Base-by-base conservation (phyloP, 2,888 invertebrate genomes). In the Sphaeridia pumilis region DNA sequence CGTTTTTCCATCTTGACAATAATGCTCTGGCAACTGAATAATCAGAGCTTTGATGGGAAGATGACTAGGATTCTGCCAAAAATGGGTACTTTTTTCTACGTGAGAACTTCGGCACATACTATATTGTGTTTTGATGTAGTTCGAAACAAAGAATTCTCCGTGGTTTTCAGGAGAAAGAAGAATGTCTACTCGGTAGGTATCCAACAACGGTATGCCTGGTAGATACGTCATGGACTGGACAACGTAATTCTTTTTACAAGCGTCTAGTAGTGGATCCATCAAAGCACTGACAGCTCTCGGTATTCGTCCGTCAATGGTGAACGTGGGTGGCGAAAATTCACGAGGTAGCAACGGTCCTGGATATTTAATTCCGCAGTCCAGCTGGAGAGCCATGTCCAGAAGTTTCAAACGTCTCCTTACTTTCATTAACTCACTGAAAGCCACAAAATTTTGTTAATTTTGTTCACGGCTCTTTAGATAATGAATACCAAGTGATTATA, bases 21-120 rank as follows among this genome's bases (percentile, higher is more conserved):
- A 82, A 68, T 82, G 77, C 58, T 83, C 80, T 1, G 82, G 81
- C 49, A 80, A 69, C 67, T 80, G 75, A 52, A 83, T 74, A 49
- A 83, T 68, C 34, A 83, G 61, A 1, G 78, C 81, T 38, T 38
- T 38, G 7, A 38, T 38, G 5, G 38, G 38, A 20, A 20, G 20
- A 14, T 17, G 4, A 38, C 38, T 38, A n/a, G n/a, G n/a, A n/a
- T n/a, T n/a, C 5, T 14, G 17, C 5, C 17, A 5, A 17, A 38
- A 12, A n/a, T n/a, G n/a, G n/a, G n/a, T n/a, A n/a, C n/a, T n/a
- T n/a, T n/a, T n/a, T n/a, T n/a, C n/a, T n/a, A n/a, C n/a, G n/a
- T n/a, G n/a, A 20, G 17, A 17, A 38, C 20, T 7, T 17, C 31
- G 42, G 21, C 34, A 27, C 3, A 49, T 27, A 4, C 22, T 17